A percentile compares a stretch with the other conserved stretches of the same genome.
These are phyloP conservation scores for Melanchra persicariae DNA, from an alignment of 2,888 invertebrate species.

Conservation along the genomic window DNA sequence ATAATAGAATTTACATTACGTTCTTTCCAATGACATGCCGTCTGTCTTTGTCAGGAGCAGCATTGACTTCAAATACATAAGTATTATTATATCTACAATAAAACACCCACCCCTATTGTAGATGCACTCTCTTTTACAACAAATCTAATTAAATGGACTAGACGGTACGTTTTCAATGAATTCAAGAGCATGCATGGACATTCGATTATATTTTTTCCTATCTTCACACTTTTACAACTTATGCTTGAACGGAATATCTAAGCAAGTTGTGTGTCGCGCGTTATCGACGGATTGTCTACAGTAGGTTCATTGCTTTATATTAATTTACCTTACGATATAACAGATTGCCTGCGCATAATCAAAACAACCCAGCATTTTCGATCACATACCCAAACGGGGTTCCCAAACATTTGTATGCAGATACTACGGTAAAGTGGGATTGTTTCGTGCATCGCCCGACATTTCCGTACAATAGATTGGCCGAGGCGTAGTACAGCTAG, in stretches of 20 bases:
- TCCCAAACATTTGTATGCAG: slow-evolving; percentile 86
- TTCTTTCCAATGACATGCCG: slow-evolving; percentile 88
- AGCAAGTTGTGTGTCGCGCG: neutral
- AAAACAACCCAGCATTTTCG: slow-evolving; percentile 60
- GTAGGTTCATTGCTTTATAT: neutral
- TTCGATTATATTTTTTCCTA: neutral
- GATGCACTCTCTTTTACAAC: slow-evolving; percentile 30
- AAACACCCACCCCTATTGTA: slow-evolving; percentile 67
- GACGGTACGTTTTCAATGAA: neutral
- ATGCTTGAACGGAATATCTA: neutral
- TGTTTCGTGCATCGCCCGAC: slow-evolving; percentile 84
- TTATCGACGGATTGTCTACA: neutral
- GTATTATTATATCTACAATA: slow-evolving; percentile 70
- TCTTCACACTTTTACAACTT: neutral
- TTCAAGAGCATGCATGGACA: neutral
- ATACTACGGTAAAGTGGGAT: slow-evolving; percentile 86
- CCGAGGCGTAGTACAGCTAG: slow-evolving; percentile 78
- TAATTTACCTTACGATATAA: slow-evolving; percentile 4
- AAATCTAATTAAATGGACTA: slow-evolving; percentile 17
- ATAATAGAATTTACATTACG: slow-evolving; percentile 91
- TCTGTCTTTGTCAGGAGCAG: slow-evolving; percentile 86
- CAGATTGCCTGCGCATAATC: slow-evolving; percentile 48
- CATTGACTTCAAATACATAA: slow-evolving; percentile 77
- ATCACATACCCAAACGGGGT: slow-evolving; percentile 75
- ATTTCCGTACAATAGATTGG: slow-evolving; percentile 88